Percentiles rank a stretch among this genome's conserved stretches.
phyloP scores from a whole-genome alignment of 2,888 invertebrate genomes.

The Bugula neritina region DNA sequence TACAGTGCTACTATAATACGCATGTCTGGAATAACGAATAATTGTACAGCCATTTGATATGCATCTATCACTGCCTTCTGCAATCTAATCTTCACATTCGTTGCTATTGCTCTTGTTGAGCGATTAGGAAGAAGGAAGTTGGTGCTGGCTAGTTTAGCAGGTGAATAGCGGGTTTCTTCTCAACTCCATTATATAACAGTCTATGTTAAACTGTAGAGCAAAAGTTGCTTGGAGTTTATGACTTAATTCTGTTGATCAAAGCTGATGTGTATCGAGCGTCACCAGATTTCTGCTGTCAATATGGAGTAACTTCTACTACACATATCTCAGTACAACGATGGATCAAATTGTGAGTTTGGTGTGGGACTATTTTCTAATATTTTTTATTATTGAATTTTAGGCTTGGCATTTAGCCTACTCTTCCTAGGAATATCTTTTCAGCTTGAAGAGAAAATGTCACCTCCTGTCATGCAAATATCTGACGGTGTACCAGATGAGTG shows the following conservation, averaged over 20 bases:
- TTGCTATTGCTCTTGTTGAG: constrained; percentile 51
- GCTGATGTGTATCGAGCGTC: too few relatives aligned
- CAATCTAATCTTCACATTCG: constrained; percentile 49
- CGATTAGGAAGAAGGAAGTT: constrained; percentile 46
- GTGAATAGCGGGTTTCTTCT: too few relatives aligned
- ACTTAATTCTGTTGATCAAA: too few relatives aligned
- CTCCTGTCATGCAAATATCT: constrained; percentile 34
- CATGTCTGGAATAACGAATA: constrained; percentile 48
- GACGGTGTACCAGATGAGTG: not conserved
- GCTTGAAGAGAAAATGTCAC: constrained; percentile 40
- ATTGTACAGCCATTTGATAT: constrained; percentile 48
- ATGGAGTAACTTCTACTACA: too few relatives aligned
- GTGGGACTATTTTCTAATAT: too few relatives aligned
- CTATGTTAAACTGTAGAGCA: too few relatives aligned
- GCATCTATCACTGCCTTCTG: constrained; percentile 46
- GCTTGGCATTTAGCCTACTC: constrained; percentile 44
- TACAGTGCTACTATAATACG: constrained; percentile 52
- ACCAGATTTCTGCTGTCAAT: too few relatives aligned
- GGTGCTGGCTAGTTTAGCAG: constrained; percentile 45
- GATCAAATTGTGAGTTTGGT: too few relatives aligned
- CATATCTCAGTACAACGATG: too few relatives aligned
- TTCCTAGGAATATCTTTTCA: constrained; percentile 50
- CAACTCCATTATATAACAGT: too few relatives aligned
- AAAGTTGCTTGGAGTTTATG: too few relatives aligned
- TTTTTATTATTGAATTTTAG: too few relatives aligned